phyloP scores from a whole-genome alignment of 2,797 vertebrate species.

The Sandelia bainsii region DNA sequence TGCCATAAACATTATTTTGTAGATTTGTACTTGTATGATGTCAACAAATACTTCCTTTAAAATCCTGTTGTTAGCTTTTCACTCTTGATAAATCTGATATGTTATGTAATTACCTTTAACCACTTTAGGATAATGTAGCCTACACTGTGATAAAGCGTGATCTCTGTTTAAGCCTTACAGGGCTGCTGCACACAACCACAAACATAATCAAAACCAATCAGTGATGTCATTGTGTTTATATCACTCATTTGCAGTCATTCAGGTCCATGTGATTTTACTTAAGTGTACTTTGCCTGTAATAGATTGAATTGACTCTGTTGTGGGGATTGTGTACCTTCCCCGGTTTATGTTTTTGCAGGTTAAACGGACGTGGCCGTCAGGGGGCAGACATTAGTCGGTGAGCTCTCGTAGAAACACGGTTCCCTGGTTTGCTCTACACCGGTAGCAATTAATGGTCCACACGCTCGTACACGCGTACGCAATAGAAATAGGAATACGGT shows the following conservation, averaged over 20 bases:
- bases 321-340: neutral
- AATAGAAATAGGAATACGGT: neutral
- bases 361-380: conserved; percentile 69
- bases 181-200: neutral
- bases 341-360: conserved; percentile 15
- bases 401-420: conserved; percentile 45
- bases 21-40: neutral
- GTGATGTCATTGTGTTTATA: neutral
- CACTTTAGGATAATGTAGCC: neutral
- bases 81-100: neutral
- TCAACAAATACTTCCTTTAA: neutral
- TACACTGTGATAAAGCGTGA: neutral
- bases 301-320: neutral
- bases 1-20: neutral
- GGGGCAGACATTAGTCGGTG: conserved; percentile 73
- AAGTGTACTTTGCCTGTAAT: neutral
- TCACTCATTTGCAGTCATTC: neutral
- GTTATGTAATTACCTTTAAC: neutral
- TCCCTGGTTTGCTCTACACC: conserved; percentile 19
- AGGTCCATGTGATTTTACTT: neutral
- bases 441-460: conserved; percentile 36
- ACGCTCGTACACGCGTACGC: neutral
- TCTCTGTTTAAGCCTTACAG: neutral
- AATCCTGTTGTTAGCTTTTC: neutral
- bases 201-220: no score